These are phyloP conservation scores for Panagrolaimus sp. DNA, from an alignment of 1,140 invertebrate species.

Conservation along the genomic window DNA sequence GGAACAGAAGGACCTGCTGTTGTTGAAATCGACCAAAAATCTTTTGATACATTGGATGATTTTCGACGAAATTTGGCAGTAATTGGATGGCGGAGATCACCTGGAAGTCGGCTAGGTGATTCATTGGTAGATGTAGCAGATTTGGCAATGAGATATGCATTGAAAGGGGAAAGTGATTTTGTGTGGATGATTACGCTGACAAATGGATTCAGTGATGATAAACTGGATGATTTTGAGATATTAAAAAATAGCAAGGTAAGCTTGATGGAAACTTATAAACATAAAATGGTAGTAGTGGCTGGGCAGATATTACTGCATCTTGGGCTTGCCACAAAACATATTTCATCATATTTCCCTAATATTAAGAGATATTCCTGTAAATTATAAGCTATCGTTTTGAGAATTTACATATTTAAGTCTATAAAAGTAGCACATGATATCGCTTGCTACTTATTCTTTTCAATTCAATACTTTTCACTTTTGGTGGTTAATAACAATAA, in stretches of 20 bases:
- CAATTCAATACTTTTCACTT: too few species aligned
- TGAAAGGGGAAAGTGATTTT: slow-evolving; percentile 8
- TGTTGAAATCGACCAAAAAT: slow-evolving; percentile 10
- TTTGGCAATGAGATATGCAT: slow-evolving; percentile 14
- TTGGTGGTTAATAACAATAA: too few species aligned
- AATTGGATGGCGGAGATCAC: slow-evolving; percentile 9
- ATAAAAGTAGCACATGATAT: too few species aligned
- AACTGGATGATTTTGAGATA: slow-evolving; percentile 10
- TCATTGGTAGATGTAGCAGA: neutral
- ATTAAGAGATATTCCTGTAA: too few species aligned
- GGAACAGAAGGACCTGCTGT: slow-evolving; percentile 15
- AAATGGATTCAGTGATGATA: slow-evolving; percentile 17
- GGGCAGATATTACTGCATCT: too few species aligned
- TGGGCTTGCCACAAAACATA: too few species aligned
- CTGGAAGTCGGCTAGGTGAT: slow-evolving; percentile 9
- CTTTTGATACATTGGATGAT: slow-evolving; percentile 18
- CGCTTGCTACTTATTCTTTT: too few species aligned
- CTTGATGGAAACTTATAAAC: too few species aligned
- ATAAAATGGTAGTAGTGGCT: too few species aligned
- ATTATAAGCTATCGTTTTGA: too few species aligned
- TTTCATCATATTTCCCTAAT: too few species aligned
- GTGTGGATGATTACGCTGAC: slow-evolving; percentile 18
- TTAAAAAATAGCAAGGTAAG: slow-evolving; percentile 1
- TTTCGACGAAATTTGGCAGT: slow-evolving; percentile 5
- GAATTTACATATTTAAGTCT: too few species aligned